These are phyloP conservation scores for Chondrilla cf. caribensis DNA, from an alignment of 37 sponge, comb jelly and placozoan genomes.

Conservation along the genomic window DNA sequence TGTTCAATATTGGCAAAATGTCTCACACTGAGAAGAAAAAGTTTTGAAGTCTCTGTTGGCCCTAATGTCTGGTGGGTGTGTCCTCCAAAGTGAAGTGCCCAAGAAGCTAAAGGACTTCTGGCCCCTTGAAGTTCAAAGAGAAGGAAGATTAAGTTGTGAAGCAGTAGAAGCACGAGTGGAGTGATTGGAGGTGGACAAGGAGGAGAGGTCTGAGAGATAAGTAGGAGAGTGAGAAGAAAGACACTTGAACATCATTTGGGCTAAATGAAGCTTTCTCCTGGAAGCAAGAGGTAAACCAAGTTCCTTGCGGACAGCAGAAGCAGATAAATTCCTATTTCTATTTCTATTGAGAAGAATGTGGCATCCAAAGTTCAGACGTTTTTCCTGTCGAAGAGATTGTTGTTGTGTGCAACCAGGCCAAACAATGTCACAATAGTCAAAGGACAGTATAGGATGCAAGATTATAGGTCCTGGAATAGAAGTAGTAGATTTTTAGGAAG, in stretches of 20 bases:
- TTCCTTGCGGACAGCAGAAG: neutral
- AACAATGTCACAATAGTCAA: slow-evolving; percentile 11
- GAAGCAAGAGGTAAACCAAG: neutral
- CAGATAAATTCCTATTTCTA: neutral
- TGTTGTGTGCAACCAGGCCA: neutral
- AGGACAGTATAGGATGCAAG: neutral
- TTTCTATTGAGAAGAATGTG: neutral
- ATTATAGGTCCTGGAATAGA: neutral
- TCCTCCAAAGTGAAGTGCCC: too few species aligned
- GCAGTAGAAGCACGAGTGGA: too few species aligned
- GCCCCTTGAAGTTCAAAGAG: too few species aligned
- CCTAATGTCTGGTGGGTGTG: too few species aligned
- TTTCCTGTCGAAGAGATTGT: neutral
- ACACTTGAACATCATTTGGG: neutral
- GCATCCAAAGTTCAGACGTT: neutral
- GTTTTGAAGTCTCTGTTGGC: too few species aligned
- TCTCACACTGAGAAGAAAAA: too few species aligned
- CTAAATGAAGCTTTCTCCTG: neutral
- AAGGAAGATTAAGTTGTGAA: too few species aligned
- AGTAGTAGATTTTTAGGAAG: neutral
- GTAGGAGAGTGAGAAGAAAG: neutral
- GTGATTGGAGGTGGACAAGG: neutral
- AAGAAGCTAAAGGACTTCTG: too few species aligned
- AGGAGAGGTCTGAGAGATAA: neutral
- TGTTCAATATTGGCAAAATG: too few species aligned